Evolutionary conservation across 2,797 vertebrate genomes (phyloP), one percentile per base, ranked within the genome.

Genomic region (Enteromius thamalakanensis): DNA sequence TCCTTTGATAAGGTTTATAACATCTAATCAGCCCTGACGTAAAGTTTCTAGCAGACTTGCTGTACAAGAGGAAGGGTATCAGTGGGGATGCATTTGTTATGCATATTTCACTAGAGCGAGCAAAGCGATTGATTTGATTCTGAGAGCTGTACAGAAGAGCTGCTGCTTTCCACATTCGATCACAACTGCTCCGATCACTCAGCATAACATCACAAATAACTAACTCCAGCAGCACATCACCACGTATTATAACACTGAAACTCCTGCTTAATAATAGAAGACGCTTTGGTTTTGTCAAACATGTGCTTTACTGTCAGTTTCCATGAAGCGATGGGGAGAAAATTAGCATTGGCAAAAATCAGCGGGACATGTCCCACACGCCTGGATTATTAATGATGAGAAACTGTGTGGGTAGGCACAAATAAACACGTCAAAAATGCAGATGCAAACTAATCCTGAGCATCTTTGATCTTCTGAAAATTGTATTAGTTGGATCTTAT

Each of bases 161-260:
- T 79, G 90, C 86, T 84, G 85, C 88, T 89, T 88, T 37, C 45
- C 21, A 87, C 81, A 86, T 84, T 89, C 86, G 86, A 90, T 90
- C 91, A 92, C 88, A 40, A 47, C 69, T 78, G 26, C 15, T 17
- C 14, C 42, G n/a, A 79, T 75, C 72, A 55, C 51, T 75, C 32
- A 37, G 51, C 72, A 75, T 75, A 75, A 9, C 32, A 58, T 55
- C 37, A 58, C 37, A 40, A 37, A 55, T 23, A 75, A 75, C 71
- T 55, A 55, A 75, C 32, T 75, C 32, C 32, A 55, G 19, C 51
- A 7, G 11, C 72, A 75, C 32, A 40, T 75, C 19, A 15, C 21
- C 21, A n/a, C 32, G 23, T 75, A 74, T 11, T n/a, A n/a, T 15
- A 23, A 45, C 6, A 45, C 21, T 23, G 37, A 37, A 75, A 23